Conservation (phyloP, 1,140 invertebrate genomes). For the Acromyrmex echinatior region DNA sequence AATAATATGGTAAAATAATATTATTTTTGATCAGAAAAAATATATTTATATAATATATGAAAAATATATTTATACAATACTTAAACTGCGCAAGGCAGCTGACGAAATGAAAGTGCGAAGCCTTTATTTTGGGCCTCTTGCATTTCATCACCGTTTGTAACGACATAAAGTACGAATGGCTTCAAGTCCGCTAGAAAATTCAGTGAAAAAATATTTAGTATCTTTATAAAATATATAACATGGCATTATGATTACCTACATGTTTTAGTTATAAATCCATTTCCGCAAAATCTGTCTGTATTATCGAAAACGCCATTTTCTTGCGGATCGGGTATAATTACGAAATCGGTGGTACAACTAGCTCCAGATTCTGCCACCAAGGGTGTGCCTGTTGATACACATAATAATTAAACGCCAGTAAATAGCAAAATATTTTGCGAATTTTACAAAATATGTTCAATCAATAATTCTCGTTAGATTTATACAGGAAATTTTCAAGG, state of each 20-base stretch:
- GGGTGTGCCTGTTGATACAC: conserved; percentile 80
- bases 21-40: neutral
- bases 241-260: conserved; percentile 86
- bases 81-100: conserved; percentile 88
- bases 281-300: conserved; percentile 92
- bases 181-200: conserved; percentile 88
- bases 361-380: conserved; percentile 86
- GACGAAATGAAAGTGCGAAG: conserved; percentile 90
- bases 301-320: conserved; percentile 82
- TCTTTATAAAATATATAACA: neutral
- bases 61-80: no score
- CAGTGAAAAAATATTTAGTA: conserved; percentile 14
- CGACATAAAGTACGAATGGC: conserved; percentile 91
- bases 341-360: conserved; percentile 90
- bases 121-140: conserved; percentile 91
- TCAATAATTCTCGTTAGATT: neutral
- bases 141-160: conserved; percentile 89
- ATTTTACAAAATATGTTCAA: neutral
- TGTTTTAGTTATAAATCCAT: conserved; percentile 89
- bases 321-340: conserved; percentile 91
- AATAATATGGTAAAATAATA: no score
- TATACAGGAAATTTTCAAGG: neutral
- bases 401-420: neutral
- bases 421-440: neutral
- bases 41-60: neutral